Evolutionary conservation across 2,888 invertebrate genomes (phyloP), one percentile per base, ranked within the genome.

Genomic region (Molanna angustata): DNA sequence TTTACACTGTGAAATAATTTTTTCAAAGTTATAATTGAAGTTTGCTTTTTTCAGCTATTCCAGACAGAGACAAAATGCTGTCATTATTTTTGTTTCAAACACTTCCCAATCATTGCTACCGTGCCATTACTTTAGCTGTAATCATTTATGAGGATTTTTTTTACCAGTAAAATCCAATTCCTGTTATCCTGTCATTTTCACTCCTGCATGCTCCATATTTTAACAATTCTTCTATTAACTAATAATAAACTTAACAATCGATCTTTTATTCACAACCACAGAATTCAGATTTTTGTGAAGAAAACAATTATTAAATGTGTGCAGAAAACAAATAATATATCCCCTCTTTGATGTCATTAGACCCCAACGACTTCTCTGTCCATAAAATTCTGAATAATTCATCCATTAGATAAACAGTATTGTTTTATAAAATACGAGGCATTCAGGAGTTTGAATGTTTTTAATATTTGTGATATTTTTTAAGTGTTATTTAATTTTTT

Each of bases 161-260:
- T 11, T 7, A 4, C 11, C 11, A 11, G 11, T 7, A 7, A 27
- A 20, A 4, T 39, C 31, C 50, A 31, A 39, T 20, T 21, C 51
- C 45, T 19, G 37, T 9, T 46, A 7, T 35, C 45, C 13, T 18
- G 17, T 31, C 39, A 22, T 37, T 6, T 17, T 35, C 43, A 43
- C 52, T 52, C 37, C 43, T 52, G 52, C 52, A 52, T 54, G 54
- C 49, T 49, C 54, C 49, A 41, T 49, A 49, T 35, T 49, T 54
- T 43, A 46, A 44, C 49, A 50, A 46, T 45, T 31, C 44, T 46
- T 49, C 42, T 16, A 9, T 18, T 32, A 19, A 19, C n/a, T 27
- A 13, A 40, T 40, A 18, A 40, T 9, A 9, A 6, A 19, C 17
- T 27, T 27, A 27, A 7, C n/a, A n/a, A 27, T 27, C 4, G 27